These are phyloP conservation scores for Eupithecia tripunctaria DNA, from an alignment of 2,888 invertebrate genomes.

Conservation along the genomic window DNA sequence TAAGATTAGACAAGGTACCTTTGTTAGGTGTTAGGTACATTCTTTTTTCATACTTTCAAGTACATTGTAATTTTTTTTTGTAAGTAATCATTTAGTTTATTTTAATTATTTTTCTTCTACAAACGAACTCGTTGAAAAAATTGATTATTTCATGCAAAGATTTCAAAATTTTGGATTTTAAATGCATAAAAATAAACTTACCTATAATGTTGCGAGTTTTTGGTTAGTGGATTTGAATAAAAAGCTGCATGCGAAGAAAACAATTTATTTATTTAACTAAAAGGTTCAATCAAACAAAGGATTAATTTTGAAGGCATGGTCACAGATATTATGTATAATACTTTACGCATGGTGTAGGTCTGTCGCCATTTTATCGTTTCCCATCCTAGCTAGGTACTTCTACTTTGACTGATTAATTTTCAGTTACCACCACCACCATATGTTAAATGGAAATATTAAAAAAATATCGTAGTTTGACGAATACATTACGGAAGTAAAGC, in stretches of 20 bases:
- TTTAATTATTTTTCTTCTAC: too few relatives aligned
- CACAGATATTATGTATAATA: too few relatives aligned
- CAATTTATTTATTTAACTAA: conserved; percentile 21
- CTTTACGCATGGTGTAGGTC: too few relatives aligned
- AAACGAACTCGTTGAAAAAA: background rate
- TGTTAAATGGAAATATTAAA: conserved; percentile 17
- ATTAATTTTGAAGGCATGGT: background rate
- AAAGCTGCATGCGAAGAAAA: conserved; percentile 42
- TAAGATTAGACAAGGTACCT: too few relatives aligned
- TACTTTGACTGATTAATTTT: background rate
- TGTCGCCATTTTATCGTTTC: background rate
- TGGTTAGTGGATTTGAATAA: conserved; percentile 33
- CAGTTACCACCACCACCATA: conserved; percentile 10
- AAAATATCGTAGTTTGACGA: too few relatives aligned
- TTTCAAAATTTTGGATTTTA: conserved; percentile 1
- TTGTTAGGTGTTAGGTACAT: too few relatives aligned
- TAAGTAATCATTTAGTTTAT: too few relatives aligned
- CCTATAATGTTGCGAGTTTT: conserved; percentile 28
- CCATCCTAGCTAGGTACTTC: background rate
- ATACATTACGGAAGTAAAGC: too few relatives aligned
- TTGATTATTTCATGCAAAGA: background rate
- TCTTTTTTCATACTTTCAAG: too few relatives aligned
- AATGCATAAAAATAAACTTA: conserved; percentile 23
- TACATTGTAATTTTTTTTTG: too few relatives aligned
- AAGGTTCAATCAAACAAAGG: background rate